phyloP scores from a whole-genome alignment of 2,888 invertebrate genomes.

The Horisme vitalbata region DNA sequence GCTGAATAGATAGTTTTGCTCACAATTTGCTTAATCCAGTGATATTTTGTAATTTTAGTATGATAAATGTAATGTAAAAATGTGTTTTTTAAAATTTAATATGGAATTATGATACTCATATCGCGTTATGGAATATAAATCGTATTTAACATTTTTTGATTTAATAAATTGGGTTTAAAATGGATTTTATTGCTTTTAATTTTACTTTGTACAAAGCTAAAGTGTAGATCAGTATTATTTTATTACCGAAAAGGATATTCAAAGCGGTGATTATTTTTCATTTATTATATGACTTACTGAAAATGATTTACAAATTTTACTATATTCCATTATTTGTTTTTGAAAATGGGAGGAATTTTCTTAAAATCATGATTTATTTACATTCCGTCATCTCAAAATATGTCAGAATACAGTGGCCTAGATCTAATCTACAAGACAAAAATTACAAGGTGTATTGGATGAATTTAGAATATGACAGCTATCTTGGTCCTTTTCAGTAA shows the following conservation, averaged over 20 bases:
- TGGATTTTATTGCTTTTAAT: slow-evolving; percentile 27
- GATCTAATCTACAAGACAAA: too few species aligned
- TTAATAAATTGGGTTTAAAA: slow-evolving; percentile 42
- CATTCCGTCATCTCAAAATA: slow-evolving; percentile 33
- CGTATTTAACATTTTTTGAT: slow-evolving; percentile 38
- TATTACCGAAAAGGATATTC: too few species aligned
- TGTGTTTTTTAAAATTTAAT: slow-evolving; percentile 32
- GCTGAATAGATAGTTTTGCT: slow-evolving; percentile 22
- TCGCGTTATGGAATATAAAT: slow-evolving; percentile 41
- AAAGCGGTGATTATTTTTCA: too few species aligned
- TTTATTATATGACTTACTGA: too few species aligned
- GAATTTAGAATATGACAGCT: too few species aligned
- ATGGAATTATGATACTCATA: slow-evolving; percentile 50
- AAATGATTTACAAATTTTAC: too few species aligned
- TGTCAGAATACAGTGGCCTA: too few species aligned
- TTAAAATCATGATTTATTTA: slow-evolving; percentile 31
- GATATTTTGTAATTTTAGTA: slow-evolving; percentile 34
- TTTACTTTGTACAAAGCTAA: slow-evolving; percentile 5
- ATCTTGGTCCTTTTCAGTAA: too few species aligned
- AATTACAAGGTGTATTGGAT: too few species aligned
- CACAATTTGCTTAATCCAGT: slow-evolving; percentile 21
- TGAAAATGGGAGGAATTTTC: too few species aligned
- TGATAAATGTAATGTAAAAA: slow-evolving; percentile 33
- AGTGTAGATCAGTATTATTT: neutral
- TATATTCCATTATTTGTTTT: neutral